A percentile compares a stretch with the other conserved stretches of the same genome.
phyloP scores from a whole-genome alignment of 2,113 vertebrate genomes.

The Phalacrocorax pelagicus region DNA sequence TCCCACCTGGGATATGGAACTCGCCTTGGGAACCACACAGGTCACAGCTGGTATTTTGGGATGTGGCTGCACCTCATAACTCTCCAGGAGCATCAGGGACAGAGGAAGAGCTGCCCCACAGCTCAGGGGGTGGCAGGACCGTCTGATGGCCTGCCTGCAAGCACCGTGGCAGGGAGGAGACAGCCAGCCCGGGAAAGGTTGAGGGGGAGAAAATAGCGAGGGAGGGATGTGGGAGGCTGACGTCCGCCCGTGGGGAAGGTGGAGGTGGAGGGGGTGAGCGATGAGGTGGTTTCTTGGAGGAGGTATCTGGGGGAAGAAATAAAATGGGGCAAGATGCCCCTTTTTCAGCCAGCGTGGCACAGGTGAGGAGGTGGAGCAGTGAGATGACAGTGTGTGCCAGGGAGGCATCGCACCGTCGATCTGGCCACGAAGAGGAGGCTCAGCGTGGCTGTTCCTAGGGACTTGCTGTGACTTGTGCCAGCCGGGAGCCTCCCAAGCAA shows the following conservation, averaged over 20 bases:
- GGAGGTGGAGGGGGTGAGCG: neutral
- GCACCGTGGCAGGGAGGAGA: neutral
- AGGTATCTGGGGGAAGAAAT: neutral
- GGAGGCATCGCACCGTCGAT: accelerated
- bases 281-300: neutral
- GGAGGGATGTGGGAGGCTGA: neutral
- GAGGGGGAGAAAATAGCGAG: neutral
- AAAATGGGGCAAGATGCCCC: neutral
- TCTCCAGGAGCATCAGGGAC: accelerated
- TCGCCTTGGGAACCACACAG: neutral
- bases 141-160: too few species aligned
- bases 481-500: neutral
- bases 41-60: neutral
- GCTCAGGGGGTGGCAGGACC: neutral
- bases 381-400: neutral
- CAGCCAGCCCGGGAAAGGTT: accelerated
- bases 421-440: neutral
- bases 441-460: neutral
- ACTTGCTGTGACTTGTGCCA: neutral
- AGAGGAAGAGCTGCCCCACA: neutral
- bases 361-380: neutral
- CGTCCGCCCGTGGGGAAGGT: neutral
- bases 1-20: neutral
- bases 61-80: neutral
- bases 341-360: accelerated